Conservation (phyloP, 2,888 invertebrate species). For the Neoascia interrupta region DNA sequence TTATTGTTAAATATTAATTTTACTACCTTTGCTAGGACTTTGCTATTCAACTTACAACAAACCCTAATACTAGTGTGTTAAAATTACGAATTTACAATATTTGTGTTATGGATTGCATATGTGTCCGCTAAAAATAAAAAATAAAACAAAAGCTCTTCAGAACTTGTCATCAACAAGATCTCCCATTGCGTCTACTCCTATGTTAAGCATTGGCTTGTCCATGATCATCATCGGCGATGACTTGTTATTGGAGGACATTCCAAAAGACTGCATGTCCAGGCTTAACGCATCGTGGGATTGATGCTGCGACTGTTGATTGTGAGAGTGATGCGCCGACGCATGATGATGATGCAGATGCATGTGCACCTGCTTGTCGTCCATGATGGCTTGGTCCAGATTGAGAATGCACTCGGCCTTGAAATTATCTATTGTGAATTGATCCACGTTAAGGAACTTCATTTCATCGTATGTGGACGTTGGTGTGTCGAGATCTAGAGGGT, state of each 20-base stretch:
- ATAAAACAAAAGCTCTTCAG: conserved; percentile 51
- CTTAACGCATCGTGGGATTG: conserved; percentile 63
- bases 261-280: conserved; percentile 71
- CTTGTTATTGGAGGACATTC: conserved; percentile 72
- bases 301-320: conserved; percentile 46
- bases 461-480: conserved; percentile 78
- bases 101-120: conserved; percentile 66
- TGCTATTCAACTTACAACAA: conserved; percentile 45
- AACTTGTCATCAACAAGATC: conserved; percentile 77
- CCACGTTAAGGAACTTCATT: conserved; percentile 79
- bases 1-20: conserved; percentile 12
- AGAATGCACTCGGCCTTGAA: conserved; percentile 79
- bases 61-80: conserved; percentile 63
- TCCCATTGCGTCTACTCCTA: conserved; percentile 77
- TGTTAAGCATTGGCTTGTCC: conserved; percentile 77
- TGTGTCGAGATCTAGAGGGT: conserved; percentile 75
- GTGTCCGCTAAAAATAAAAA: conserved; percentile 32
- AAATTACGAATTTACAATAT: conserved; percentile 59
- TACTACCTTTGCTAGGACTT: conserved; percentile 45
- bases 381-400: conserved; percentile 78
- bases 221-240: conserved; percentile 77
- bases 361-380: conserved; percentile 73
- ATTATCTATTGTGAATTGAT: conserved; percentile 79
- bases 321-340: conserved; percentile 38
- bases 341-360: conserved; percentile 61